These are phyloP conservation scores for Sebastes ruberrimus DNA, from an alignment of 2,797 vertebrate species.

Conservation along the genomic window DNA sequence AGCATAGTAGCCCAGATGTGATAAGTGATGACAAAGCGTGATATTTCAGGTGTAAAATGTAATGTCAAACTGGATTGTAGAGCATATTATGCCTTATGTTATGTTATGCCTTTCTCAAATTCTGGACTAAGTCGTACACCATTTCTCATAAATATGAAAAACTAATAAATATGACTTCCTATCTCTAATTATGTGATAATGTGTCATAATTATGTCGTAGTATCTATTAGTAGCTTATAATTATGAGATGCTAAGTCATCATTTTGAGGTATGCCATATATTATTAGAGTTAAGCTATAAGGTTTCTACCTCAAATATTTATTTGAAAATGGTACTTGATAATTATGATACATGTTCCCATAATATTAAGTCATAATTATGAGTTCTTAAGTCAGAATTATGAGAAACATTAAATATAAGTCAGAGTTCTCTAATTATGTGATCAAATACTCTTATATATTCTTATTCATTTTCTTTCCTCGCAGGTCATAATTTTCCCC, in stretches of 20 bases:
- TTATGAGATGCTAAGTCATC: background rate
- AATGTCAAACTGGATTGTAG: background rate
- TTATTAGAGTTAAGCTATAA: background rate
- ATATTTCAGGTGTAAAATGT: background rate
- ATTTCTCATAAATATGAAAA: background rate
- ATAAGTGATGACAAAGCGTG: background rate
- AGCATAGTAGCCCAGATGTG: background rate
- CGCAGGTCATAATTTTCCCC: background rate
- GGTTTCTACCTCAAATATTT: background rate
- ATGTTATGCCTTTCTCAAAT: background rate
- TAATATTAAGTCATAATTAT: background rate
- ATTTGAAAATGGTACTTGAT: background rate
- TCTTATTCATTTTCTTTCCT: background rate
- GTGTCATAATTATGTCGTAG: background rate
- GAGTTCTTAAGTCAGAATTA: background rate
- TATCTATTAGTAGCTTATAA: background rate
- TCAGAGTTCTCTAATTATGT: background rate
- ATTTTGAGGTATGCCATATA: background rate
- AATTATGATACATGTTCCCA: background rate
- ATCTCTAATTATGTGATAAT: background rate
- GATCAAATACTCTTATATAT: background rate
- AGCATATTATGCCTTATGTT: background rate
- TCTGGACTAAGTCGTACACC: background rate
- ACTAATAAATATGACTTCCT: background rate
- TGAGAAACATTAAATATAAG: background rate